phyloP scores from a whole-genome alignment of 2,888 invertebrate species.

The Volucella bombylans region DNA sequence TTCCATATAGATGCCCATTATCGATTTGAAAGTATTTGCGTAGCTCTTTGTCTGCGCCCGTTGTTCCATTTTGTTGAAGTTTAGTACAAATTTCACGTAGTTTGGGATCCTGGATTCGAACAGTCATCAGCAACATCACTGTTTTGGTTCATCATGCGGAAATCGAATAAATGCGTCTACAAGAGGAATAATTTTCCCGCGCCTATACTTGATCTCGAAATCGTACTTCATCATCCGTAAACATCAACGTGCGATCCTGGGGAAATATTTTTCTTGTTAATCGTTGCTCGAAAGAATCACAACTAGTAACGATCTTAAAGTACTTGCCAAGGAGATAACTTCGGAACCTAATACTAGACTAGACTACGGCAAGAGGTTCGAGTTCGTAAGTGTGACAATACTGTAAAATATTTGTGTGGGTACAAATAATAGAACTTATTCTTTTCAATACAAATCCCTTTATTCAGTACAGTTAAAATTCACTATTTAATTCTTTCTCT shows the following conservation, averaged over 20 bases:
- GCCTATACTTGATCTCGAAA: too few species aligned
- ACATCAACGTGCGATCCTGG: too few species aligned
- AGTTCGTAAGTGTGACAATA: slow-evolving; percentile 2
- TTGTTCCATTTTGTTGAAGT: neutral
- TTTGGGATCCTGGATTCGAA: neutral
- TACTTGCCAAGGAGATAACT: neutral
- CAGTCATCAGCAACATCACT: neutral
- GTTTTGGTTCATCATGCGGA: neutral
- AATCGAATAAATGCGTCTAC: too few species aligned
- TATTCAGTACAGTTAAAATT: too few species aligned
- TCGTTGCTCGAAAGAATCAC: slow-evolving; percentile 1
- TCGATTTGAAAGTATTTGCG: neutral
- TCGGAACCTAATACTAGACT: neutral
- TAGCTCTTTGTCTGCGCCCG: neutral
- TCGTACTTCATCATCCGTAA: too few species aligned
- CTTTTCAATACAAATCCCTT: too few species aligned
- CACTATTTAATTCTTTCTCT: too few species aligned
- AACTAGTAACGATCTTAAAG: neutral
- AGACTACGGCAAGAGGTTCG: neutral
- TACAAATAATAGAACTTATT: too few species aligned
- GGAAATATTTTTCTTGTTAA: neutral
- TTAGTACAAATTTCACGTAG: neutral
- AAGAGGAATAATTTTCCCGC: too few species aligned
- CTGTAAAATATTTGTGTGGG: too few species aligned
- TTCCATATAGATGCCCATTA: neutral